Percentiles rank a stretch among this genome's conserved stretches.
phyloP scores from a whole-genome alignment of 2,113 vertebrate genomes.

The Anolis carolinensis region DNA sequence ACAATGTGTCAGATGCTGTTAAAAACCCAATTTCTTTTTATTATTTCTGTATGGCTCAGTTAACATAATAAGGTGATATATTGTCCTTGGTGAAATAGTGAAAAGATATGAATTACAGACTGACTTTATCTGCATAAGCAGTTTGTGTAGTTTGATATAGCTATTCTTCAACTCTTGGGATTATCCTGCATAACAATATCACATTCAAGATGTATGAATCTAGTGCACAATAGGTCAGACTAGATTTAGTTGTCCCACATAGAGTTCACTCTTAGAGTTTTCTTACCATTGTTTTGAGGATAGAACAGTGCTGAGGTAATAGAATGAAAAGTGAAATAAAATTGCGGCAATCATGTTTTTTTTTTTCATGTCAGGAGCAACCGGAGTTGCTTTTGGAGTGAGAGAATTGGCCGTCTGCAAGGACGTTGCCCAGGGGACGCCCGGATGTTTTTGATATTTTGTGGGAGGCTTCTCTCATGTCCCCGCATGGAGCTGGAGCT shows the following conservation, averaged over 20 bases:
- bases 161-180: neutral
- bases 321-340: neutral
- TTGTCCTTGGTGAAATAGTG: neutral
- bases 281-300: neutral
- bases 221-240: neutral
- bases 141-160: neutral
- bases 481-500: no score
- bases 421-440: no score
- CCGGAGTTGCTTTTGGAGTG: no score
- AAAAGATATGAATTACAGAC: no score
- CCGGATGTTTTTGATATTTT: no score
- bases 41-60: neutral
- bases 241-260: neutral
- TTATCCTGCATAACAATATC: neutral
- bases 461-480: no score
- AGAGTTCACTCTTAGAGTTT: neutral
- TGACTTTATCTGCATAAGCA: slow-evolving; percentile 1
- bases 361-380: no score
- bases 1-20: neutral
- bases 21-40: neutral
- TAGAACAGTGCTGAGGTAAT: no score
- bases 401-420: no score
- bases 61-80: neutral
- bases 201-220: neutral
- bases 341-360: neutral